Evolutionary conservation across 2,888 invertebrate genomes (phyloP).

Genomic region (Trimorus sp.): DNA sequence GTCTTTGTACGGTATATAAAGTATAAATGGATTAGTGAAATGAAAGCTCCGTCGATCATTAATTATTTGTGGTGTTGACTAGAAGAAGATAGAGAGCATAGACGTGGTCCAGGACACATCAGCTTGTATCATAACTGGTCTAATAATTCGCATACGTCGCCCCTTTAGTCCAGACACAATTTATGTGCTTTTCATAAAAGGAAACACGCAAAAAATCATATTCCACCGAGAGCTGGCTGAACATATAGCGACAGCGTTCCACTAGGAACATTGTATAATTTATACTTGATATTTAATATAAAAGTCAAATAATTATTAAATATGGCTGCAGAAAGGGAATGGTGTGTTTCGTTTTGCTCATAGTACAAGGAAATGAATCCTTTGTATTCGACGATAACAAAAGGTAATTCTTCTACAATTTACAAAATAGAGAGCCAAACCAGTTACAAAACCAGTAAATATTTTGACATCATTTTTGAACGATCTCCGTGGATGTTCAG

Average conservation of each 20-base stretch:
- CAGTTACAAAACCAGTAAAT: too few relatives aligned
- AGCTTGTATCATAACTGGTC: slow-evolving; percentile 33
- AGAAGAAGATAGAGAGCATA: slow-evolving; percentile 60
- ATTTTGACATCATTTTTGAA: slow-evolving; percentile 62
- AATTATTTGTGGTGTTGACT: slow-evolving; percentile 80
- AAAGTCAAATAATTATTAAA: background rate
- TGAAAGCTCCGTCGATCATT: slow-evolving; percentile 72
- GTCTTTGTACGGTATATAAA: slow-evolving; percentile 70
- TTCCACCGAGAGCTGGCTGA: slow-evolving; percentile 77
- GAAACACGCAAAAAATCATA: slow-evolving; percentile 55
- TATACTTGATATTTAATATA: too few relatives aligned
- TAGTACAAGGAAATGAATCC: too few relatives aligned
- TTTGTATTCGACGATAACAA: too few relatives aligned
- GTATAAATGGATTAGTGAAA: slow-evolving; percentile 69
- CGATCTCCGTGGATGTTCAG: slow-evolving; percentile 67
- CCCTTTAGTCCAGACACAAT: slow-evolving; percentile 39
- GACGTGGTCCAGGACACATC: slow-evolving; percentile 11
- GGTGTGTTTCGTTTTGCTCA: too few relatives aligned
- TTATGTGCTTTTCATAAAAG: slow-evolving; percentile 59
- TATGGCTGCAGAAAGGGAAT: too few relatives aligned
- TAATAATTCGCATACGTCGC: slow-evolving; percentile 31
- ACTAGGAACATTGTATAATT: too few relatives aligned
- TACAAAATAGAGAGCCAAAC: slow-evolving; percentile 12
- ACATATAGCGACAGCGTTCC: slow-evolving; percentile 71
- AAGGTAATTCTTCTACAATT: too few relatives aligned